Base-by-base conservation (phyloP, 2,797 vertebrate species). In the Nyctalus aviator region DNA sequence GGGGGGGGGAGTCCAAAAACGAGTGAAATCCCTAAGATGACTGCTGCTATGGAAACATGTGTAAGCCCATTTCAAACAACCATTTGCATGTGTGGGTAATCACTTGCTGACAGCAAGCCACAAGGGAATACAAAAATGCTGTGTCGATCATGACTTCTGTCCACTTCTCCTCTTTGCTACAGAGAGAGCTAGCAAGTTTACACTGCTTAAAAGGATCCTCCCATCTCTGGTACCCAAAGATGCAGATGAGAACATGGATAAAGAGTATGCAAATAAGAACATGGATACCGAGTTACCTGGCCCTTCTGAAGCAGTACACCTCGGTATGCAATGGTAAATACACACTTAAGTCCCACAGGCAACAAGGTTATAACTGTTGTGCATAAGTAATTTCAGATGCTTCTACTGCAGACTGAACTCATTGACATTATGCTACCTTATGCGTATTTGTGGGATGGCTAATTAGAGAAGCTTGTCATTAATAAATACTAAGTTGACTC, bases 21-120 rank as follows among this genome's bases (percentile, higher is more conserved):
- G n/a, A 84, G 71, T 30, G 48, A 95, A 96, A 97, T 88, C 66
- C 81, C 96, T 85, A 96, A 89, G 95, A 96, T 81, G 94, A 95
- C 90, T 96, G 98, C 97, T 98, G 96, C 97, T 97, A 97, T 96
- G 92, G 97, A 96, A 97, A 97, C 97, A 93, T 68, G 32, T 4
- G 90, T 37, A 95, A 96, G 97, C 23, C 66, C 88, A 55, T 91
- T 97, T 97, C 93, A 96, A 90, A 94, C 88, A 97, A 94, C 85
- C 96, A 92, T 10, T 59, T 72, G 53, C 92, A 77, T 84, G 64
- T 93, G 96, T 91, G 90, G 79, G 83, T 90, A 94, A 96, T 64
- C 94, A 97, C 94, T 86, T 97, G 96, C 94, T 96, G 96, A 97
- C 96, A 97, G 93, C 96, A 97, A 97, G 81, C 89, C 97, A 97